Base-by-base conservation (phyloP, 2,888 invertebrate genomes). In the Drosophila flavopinicola region DNA sequence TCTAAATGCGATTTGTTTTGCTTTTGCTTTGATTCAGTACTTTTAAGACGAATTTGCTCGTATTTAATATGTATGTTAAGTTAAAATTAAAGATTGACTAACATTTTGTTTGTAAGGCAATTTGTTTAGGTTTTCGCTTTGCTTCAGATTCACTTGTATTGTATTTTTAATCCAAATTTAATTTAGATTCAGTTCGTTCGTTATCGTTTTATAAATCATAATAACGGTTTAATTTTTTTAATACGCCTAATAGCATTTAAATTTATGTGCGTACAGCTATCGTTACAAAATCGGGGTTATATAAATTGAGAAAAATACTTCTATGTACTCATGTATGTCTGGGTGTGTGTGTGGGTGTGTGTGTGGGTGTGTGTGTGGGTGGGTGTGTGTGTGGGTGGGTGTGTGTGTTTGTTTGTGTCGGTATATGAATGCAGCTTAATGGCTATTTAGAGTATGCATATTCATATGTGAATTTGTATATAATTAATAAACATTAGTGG, bases 111-210 rank as follows among this genome's bases (percentile, higher is more conserved):
- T 61, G 66, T 80, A 80, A 80, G 80, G 80, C 80, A 80, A 84
- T 86, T 84, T 83, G 60, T 83, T 83, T 67, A 42, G 66, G 56
- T 25, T 65, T 58, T 66, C 53, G 67, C 53, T 71, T 71, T 59
- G 65, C 52, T 79, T n/a, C 65, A 72, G 73, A 72, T 76, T 70
- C 57, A 61, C 59, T 60, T 47, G 58, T 75, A 48, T 84, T 68
- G 79, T 58, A 35, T 79, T 87, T 83, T 83, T 66, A 67, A 87
- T 83, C 83, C 87, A 83, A 83, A 83, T 83, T 85, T 63, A 83
- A 83, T 83, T 83, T 83, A 83, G 83, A 83, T 83, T 74, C 74
- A 84, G 84, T 86, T 70, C 72, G 52, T 66, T 87, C 45, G 30
- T 44, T 68, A 61, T 61, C 32, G 57, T 69, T 82, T 78, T 59